Conservation (phyloP, 1,140 invertebrate genomes). For the Chelonus insularis region DNA sequence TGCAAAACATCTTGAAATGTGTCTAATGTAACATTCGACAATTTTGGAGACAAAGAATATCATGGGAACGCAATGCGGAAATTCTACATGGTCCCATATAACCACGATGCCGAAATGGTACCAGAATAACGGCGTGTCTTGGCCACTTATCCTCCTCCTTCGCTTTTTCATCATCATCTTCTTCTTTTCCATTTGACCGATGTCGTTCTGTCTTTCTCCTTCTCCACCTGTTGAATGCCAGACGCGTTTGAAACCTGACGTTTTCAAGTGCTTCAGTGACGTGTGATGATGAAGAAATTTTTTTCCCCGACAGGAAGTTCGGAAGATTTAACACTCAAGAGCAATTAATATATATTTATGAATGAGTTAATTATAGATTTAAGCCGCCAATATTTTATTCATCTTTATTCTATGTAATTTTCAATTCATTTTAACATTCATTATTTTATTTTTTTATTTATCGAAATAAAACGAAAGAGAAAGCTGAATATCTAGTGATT, state of each 20-base stretch:
- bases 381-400: too few species aligned
- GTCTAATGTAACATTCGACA: not conserved
- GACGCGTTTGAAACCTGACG: slow-evolving; percentile 23
- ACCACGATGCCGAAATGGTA: slow-evolving; percentile 46
- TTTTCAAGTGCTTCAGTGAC: slow-evolving; percentile 24
- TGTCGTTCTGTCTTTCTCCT: slow-evolving; percentile 33
- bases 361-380: too few species aligned
- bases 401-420: too few species aligned
- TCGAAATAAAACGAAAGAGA: not conserved
- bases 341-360: too few species aligned
- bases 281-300: slow-evolving; percentile 11
- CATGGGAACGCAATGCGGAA: slow-evolving; percentile 55
- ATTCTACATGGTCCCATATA: slow-evolving; percentile 42
- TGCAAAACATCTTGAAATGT: too few species aligned
- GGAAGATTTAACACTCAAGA: not conserved
- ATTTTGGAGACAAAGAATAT: slow-evolving; percentile 43
- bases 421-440: too few species aligned
- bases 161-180: slow-evolving; percentile 34
- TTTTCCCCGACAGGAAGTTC: not conserved
- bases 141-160: slow-evolving; percentile 27
- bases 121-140: slow-evolving; percentile 35
- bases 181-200: slow-evolving; percentile 29
- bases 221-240: slow-evolving; percentile 12
- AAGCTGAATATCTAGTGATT: not conserved
- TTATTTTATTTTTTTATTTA: too few species aligned